A percentile compares a stretch with the other conserved stretches of the same genome.
Evolutionary conservation across 92 coral and sea anemone genomes (phyloP).

Genomic region (Porites cylindrica): DNA sequence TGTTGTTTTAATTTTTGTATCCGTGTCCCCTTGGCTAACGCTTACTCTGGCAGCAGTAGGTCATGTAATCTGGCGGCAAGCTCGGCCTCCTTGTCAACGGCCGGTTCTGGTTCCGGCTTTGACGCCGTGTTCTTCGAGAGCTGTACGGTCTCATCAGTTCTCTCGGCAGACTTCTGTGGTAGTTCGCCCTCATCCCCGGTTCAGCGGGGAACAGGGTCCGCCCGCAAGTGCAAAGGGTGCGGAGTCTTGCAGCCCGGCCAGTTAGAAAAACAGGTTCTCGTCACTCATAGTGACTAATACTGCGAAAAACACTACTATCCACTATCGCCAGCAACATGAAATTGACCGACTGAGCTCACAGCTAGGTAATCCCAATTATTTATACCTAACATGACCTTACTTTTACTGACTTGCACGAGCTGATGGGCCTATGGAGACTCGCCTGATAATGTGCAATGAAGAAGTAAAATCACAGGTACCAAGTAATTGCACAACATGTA

Average conservation of each 20-base stretch:
- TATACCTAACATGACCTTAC: too few species aligned
- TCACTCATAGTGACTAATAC: background rate
- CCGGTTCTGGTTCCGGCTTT: background rate
- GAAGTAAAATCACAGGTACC: too few species aligned
- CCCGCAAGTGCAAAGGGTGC: background rate
- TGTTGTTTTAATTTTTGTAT: background rate
- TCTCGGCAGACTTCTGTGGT: background rate
- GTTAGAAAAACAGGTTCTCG: background rate
- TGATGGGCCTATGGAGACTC: too few species aligned
- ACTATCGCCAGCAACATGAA: too few species aligned
- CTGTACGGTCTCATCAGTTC: background rate
- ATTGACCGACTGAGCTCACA: too few species aligned
- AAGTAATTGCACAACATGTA: too few species aligned
- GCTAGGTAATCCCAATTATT: too few species aligned
- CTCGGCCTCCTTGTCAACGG: conserved; percentile 1
- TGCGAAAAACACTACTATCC: too few species aligned
- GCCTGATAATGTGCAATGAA: too few species aligned
- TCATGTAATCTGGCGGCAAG: background rate
- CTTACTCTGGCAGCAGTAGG: background rate
- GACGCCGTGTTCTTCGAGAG: background rate
- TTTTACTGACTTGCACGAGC: too few species aligned
- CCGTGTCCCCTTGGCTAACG: background rate
- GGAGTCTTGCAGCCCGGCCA: background rate
- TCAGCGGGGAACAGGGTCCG: background rate
- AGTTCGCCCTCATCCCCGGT: background rate